Evolutionary conservation across 2,797 vertebrate species (phyloP), one percentile per base, ranked within the genome.

Genomic region (Pelodytes ibericus): DNA sequence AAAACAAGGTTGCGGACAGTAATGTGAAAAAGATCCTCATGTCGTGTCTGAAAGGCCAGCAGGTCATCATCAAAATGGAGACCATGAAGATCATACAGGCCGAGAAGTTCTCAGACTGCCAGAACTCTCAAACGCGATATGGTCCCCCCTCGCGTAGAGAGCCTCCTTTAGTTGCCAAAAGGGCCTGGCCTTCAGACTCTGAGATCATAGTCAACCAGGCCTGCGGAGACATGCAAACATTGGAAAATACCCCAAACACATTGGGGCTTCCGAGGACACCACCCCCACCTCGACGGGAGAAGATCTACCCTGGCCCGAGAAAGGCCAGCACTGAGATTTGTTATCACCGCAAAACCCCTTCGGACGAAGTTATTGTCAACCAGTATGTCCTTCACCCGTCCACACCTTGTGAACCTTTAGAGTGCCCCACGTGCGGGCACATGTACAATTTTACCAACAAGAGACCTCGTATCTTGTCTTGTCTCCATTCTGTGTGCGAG

Each of bases 161-260:
- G 63, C 90, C 91, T 0, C 86, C 91, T 0, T 91, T 96, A 26
- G 95, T 96, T 63, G 96, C 96, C 44, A 98, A 97, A 91, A 94
- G 95, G 0, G 96, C 95, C 0, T 96, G 97, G 87, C 96, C 96
- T 2, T 90, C 91, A 0, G 96, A 97, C 66, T 96, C 96, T 0
- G 96, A 99, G 83, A 96, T 99, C 82, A 99, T 99, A 1, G 96
- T 96, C 82, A 99, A 99, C 90, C 97, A 98, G 91, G 96, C 96
- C 0, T 99, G 97, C 49, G 94, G 95, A 13, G 97, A 97, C 85
- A 87, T 98, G 86, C 91, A 94, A 0, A 82, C 91, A 72, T 49
- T 92, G 44, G 92, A 92, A 82, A 61, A 87, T 88, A 2, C 81
- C 87, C 68, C 93, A 0, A 81, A 77, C 3, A 61, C 85, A 0